Base-by-base conservation (phyloP, 2,888 invertebrate species). In the Eledona agricola region DNA sequence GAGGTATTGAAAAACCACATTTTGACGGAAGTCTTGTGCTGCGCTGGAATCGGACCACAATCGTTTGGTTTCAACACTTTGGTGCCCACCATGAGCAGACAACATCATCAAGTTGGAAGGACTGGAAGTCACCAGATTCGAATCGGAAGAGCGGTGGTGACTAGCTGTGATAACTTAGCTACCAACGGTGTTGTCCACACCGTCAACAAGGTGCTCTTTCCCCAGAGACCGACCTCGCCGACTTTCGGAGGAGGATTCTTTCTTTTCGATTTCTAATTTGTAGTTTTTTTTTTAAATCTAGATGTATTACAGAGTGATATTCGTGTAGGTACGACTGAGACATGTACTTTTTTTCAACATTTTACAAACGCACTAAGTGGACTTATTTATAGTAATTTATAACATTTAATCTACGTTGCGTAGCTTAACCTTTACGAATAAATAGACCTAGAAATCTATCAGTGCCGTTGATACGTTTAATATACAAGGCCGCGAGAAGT, bases 101-200 rank as follows among this genome's bases (percentile, higher is more conserved):
- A 70, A 47, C 70, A 70, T 32, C 72, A 73, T 5, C 70, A 73
- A 59, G 64, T 74, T 3, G 68, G 70, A 10, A 62, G 74, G 42
- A 69, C 66, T 19, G 72, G 71, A 6, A 67, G 64, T 34, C 61
- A 66, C 17, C 70, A 72, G 42, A 68, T 76, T 4, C 67, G 71
- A 16, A 69, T 76, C 26, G 75, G 75, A 25, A 65, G 70, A 38
- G 72, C 72, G 19, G 64, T 71, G 1, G 69, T 76, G 6, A 73
- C 72, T 7, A 69, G 70, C 51, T 77, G 77, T 62, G 83, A 85
- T 71, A 79, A 80, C 57, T 64, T 79, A 54, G 82, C 83, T 1
- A 79, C 77, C 1, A 82, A 83, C 63, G 84, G 84, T 2, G 78
- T 84, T 10, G 74, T 84, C 3, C 84, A 85, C 64, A 75, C 80